Conservation (phyloP, 1,140 invertebrate genomes). For the Vanessa tameamea region DNA sequence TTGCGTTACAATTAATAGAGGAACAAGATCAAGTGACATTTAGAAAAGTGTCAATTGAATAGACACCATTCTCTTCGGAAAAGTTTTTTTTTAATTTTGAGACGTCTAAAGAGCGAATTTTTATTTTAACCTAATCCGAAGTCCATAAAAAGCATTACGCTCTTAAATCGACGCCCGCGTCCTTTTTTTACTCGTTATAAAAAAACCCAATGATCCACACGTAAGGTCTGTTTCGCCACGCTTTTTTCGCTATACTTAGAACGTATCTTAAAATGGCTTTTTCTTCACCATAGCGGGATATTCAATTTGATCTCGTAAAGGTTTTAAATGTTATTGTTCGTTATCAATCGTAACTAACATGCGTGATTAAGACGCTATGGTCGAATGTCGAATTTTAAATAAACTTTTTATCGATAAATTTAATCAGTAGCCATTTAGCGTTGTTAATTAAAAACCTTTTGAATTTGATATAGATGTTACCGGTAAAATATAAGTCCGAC, state of each 20-base stretch:
- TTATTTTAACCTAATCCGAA: not conserved
- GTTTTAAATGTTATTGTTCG: constrained; percentile 51
- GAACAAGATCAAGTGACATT: too few relatives aligned
- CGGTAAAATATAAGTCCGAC: not conserved
- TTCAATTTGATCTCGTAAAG: constrained; percentile 66
- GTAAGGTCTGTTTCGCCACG: constrained; percentile 54
- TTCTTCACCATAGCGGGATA: constrained; percentile 42
- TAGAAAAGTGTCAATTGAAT: too few relatives aligned
- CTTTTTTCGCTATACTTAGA: constrained; percentile 60
- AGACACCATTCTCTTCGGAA: too few relatives aligned
- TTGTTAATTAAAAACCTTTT: not conserved
- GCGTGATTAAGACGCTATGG: not conserved
- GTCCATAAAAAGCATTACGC: not conserved
- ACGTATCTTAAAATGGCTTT: constrained; percentile 31
- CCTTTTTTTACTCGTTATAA: constrained; percentile 27
- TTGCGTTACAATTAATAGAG: too few relatives aligned
- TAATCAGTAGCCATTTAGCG: not conserved
- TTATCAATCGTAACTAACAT: constrained; percentile 34
- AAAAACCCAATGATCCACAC: constrained; percentile 50
- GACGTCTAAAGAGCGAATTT: not conserved
- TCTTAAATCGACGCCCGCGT: constrained; percentile 22
- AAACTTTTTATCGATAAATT: not conserved
- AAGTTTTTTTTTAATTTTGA: too few relatives aligned
- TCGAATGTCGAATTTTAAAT: not conserved
- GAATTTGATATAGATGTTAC: not conserved